Evolutionary conservation across 53 echinoderm and acorn worm genomes (phyloP), one percentile per base, ranked within the genome.

Genomic region (Paracentrotus lividus): DNA sequence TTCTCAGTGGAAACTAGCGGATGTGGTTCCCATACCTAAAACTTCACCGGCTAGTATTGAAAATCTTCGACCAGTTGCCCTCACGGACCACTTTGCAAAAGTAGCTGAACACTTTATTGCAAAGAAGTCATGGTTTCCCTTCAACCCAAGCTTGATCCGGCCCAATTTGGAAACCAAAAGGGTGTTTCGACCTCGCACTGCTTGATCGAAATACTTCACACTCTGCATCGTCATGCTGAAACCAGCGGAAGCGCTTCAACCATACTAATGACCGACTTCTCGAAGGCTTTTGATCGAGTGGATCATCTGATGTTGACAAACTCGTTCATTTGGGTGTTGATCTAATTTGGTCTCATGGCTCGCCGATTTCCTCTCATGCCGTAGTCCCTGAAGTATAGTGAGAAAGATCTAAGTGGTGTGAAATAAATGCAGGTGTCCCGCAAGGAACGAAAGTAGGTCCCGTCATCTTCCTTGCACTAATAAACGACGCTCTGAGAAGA

Each of bases 221-320:
- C 53, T 33, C 34, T 92, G 15, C 78, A 59, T 42, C 5, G 53
- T 1, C 54, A 88, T 44, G 88, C 88, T 36, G 88, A 88, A 13
- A 77, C 2, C 5, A 42, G 54, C 26, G 51, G 76, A 52, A 76
- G 89, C 29, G 32, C 60, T n/a, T 94, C 94, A 13, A 88, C 90
- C 44, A 8, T 94, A 43, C 89, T 94, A n/a, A 59, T 77, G n/a
- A 94, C 94, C 8, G 94, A 94, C 89, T 90, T 75, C 29, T 43
- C 76, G 24, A 94, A 94, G 47, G 94, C 94, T 6, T 94, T 94
- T 56, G 94, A 89, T 90, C 88, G 77, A 43, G 58, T 94, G 2
- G 89, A 89, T 24, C 94, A 89, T 9, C 57, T 58, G 1, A 55
- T 47, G 23, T 55, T 77, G 9, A 85, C 53, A n/a, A n/a, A n/a